Evolutionary conservation across 2,888 invertebrate genomes (phyloP).

Genomic region (Thysanoteuthis rhombus): DNA sequence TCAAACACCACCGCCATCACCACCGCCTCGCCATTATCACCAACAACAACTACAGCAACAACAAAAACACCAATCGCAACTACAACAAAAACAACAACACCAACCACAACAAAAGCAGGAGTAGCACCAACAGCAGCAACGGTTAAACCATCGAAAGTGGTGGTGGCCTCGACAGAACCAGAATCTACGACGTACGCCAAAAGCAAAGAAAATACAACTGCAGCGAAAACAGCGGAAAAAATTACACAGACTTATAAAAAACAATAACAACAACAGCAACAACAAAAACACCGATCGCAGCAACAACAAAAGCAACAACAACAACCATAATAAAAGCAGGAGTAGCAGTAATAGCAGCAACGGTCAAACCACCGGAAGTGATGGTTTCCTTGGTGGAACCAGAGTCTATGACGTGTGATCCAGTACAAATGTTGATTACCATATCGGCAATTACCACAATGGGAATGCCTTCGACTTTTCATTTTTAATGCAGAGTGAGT

Average conservation of each 20-base stretch:
- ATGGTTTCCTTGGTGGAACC: too few species aligned
- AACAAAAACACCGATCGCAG: neutral
- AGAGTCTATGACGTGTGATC: too few species aligned
- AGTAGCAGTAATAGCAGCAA: neutral
- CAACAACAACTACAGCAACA: neutral
- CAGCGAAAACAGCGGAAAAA: neutral
- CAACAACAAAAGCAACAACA: neutral
- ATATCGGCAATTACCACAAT: too few species aligned
- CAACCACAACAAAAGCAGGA: conserved; percentile 35
- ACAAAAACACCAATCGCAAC: conserved; percentile 30
- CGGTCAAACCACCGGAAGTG: too few species aligned
- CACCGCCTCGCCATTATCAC: neutral
- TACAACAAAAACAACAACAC: conserved; percentile 32
- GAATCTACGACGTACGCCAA: neutral
- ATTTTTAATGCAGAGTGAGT: too few species aligned
- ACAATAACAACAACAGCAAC: neutral
- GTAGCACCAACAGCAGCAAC: conserved; percentile 26
- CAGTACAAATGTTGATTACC: too few species aligned
- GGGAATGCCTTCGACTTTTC: too few species aligned
- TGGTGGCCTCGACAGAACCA: neutral
- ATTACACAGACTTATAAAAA: neutral
- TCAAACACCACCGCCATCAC: neutral
- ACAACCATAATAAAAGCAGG: neutral
- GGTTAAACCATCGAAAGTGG: neutral
- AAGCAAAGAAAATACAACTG: neutral